Percentiles rank a stretch among this genome's conserved stretches.
These are phyloP conservation scores for Homarus gammarus DNA, from an alignment of 2,888 invertebrate genomes.

Conservation along the genomic window DNA sequence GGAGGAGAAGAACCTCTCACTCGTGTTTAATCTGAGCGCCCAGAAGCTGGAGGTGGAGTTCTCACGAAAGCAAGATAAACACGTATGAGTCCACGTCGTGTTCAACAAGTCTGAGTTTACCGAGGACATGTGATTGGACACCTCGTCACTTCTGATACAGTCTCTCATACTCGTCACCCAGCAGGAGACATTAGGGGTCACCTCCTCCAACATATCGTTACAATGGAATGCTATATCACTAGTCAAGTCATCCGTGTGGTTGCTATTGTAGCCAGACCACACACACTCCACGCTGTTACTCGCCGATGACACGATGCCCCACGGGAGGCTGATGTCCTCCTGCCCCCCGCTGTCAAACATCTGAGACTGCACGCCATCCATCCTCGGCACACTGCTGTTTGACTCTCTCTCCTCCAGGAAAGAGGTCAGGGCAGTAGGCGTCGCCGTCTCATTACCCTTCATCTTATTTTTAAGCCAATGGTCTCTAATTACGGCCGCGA, in stretches of 20 bases:
- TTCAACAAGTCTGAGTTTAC: neutral
- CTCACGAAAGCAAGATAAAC: conserved; percentile 41
- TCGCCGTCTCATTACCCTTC: neutral
- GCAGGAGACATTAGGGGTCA: conserved; percentile 23
- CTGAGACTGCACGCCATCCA: conserved; percentile 37
- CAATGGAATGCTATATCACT: conserved; percentile 45
- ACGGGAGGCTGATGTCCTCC: neutral
- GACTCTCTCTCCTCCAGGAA: neutral
- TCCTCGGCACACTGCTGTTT: conserved; percentile 25
- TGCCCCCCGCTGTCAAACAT: conserved; percentile 60
- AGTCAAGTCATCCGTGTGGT: neutral
- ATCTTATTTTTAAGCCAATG: conserved; percentile 1
- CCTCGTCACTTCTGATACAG: conserved; percentile 23
- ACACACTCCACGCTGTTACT: conserved; percentile 23
- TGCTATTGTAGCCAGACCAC: conserved; percentile 10
- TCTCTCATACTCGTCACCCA: conserved; percentile 46
- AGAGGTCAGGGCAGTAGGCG: neutral
- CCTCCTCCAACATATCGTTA: conserved; percentile 29
- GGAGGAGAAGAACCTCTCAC: conserved; percentile 27
- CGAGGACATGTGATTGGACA: neutral
- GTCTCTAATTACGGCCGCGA: neutral
- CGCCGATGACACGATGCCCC: neutral
- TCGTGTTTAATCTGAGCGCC: conserved; percentile 40
- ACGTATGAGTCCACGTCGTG: conserved; percentile 8
- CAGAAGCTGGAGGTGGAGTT: conserved; percentile 40